Evolutionary conservation across 2,797 vertebrate genomes (phyloP).

Genomic region (Danio jaintianensis): DNA sequence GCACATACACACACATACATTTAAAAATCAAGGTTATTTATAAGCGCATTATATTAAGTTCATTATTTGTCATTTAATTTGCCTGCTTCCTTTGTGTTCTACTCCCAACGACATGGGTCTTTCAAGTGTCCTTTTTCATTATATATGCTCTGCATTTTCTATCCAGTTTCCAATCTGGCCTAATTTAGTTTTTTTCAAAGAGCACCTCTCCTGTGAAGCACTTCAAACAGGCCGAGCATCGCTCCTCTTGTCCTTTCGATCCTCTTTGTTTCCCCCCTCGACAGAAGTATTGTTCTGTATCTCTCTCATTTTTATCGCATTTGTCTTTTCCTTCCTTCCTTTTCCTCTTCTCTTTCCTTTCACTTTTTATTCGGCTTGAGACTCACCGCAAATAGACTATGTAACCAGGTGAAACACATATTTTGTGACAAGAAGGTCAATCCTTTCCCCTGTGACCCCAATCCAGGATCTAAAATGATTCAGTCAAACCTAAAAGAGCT

Average conservation of each 20-base stretch:
- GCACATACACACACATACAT: too few relatives aligned
- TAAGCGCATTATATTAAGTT: neutral
- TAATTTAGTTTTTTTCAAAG: conserved; percentile 26
- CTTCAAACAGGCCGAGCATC: conserved; percentile 26
- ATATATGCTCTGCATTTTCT: conserved; percentile 14
- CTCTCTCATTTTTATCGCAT: conserved; percentile 6
- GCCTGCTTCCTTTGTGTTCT: conserved; percentile 28
- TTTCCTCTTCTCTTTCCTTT: conserved; percentile 8
- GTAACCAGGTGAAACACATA: neutral
- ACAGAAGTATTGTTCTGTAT: neutral
- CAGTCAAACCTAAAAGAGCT: neutral
- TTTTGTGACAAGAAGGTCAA: neutral
- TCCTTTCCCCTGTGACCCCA: conserved; percentile 13
- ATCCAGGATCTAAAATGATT: conserved; percentile 10
- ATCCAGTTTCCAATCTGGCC: conserved; percentile 8
- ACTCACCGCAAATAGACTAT: conserved; percentile 9
- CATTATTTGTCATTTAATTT: conserved; percentile 21
- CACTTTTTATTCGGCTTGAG: neutral
- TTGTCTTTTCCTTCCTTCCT: neutral
- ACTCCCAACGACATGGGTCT: conserved; percentile 2
- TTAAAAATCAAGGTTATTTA: too few relatives aligned
- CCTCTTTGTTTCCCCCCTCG: conserved; percentile 12
- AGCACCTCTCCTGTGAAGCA: conserved; percentile 8
- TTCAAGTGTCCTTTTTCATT: conserved; percentile 41
- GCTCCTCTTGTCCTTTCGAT: conserved; percentile 26